Conservation (phyloP, 92 coral and sea anemone species). For the Siderastrea radians region DNA sequence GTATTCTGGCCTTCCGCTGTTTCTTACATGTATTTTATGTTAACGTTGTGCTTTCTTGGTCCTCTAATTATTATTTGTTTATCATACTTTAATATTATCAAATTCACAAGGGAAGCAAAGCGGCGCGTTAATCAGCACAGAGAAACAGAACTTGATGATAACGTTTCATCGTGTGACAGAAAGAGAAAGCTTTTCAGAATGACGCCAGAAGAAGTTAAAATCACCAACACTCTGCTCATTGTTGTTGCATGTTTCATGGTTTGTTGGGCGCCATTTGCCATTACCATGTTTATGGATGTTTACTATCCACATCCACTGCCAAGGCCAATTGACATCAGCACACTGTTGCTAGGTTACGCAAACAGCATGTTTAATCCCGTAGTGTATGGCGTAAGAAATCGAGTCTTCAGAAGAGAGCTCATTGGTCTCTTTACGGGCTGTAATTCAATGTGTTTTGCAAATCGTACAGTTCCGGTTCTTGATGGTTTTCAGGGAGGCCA, state of each 20-base stretch:
- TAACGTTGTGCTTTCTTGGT: slow-evolving; percentile 73
- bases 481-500: too few species aligned
- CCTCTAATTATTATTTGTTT: slow-evolving; percentile 75
- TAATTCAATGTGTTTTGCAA: not conserved
- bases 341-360: slow-evolving; percentile 75
- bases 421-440: not conserved
- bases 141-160: not conserved
- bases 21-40: slow-evolving; percentile 83
- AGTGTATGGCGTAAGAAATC: slow-evolving; percentile 59
- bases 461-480: not conserved
- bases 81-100: slow-evolving; percentile 67
- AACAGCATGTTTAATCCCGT: slow-evolving; percentile 78
- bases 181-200: slow-evolving; percentile 38
- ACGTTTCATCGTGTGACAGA: too few species aligned
- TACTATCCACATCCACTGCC: slow-evolving; percentile 65
- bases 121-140: slow-evolving; percentile 38
- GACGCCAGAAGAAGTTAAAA: slow-evolving; percentile 43
- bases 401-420: slow-evolving; percentile 1
- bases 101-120: slow-evolving; percentile 42
- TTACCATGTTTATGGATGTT: slow-evolving; percentile 80
- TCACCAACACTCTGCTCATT: slow-evolving; percentile 72
- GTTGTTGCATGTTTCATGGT: slow-evolving; percentile 68
- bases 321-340: slow-evolving; percentile 62
- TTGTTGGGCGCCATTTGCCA: slow-evolving; percentile 85
- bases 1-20: slow-evolving; percentile 79